Evolutionary conservation across 2,888 invertebrate species (phyloP), one percentile per base, ranked within the genome.

Genomic region (Laspeyria flexula): DNA sequence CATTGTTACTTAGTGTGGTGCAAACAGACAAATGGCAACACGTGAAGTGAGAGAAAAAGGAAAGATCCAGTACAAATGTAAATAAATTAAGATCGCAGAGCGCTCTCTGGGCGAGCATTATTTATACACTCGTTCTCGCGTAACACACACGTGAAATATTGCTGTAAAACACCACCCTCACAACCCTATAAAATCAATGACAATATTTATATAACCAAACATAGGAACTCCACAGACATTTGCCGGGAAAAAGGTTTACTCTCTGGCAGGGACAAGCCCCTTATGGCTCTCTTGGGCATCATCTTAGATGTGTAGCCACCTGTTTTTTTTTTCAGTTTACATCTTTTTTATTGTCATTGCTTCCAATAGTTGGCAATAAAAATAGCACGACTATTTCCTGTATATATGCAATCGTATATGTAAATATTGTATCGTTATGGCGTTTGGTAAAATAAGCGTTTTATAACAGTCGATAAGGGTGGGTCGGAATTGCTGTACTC

Each of bases 261-360:
- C 65, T 68, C 66, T 71, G 67, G 68, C 73, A 79, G 77, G 81
- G 78, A 71, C 78, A 73, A 61, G 65, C 69, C 70, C 71, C 68
- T 81, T 78, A 86, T 71, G 75, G 60, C 72, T 71, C 85, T 76
- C 86, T 40, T 13, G 85, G 81, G 86, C 52, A 69, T 73, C 73
- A 73, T 79, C 63, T 61, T 54, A 72, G 67, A 70, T 73, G 66
- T 76, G 74, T 70, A 77, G 69, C 75, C 75, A 79, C 82, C 80
- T 79, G 79, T 75, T 73, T 76, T 77, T 79, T 78, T 75, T 76
- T 74, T 76, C 70, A 73, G 70, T 71, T 73, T 69, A 60, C 72
- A 67, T 75, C 64, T 65, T 63, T 77, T 83, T 80, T 81, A 80
- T 76, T 71, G 71, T 70, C 72, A 73, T 73, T 75, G 71, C 71